A percentile compares a stretch with the other conserved stretches of the same genome.
These are phyloP conservation scores for Sebastes melanostomus DNA, from an alignment of 2,797 vertebrate species.

Conservation along the genomic window DNA sequence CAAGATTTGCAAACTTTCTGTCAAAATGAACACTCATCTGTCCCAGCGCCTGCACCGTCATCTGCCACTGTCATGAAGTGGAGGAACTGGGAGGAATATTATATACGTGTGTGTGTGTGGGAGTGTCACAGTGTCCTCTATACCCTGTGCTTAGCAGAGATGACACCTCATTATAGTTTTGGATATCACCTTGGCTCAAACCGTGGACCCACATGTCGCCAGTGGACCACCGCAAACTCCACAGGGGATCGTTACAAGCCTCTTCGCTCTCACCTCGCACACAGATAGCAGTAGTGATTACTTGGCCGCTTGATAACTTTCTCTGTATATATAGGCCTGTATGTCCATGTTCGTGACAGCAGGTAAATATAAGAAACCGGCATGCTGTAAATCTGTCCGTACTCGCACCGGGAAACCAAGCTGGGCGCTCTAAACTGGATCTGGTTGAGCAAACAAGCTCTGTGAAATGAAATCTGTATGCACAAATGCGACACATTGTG, in stretches of 20 bases:
- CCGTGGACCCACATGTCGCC: constrained; percentile 15
- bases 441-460: constrained; percentile 56
- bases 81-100: constrained; percentile 18
- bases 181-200: constrained; percentile 40
- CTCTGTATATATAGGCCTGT: not conserved
- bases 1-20: constrained; percentile 69
- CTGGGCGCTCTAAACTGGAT: constrained; percentile 39
- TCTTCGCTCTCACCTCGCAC: constrained; percentile 1
- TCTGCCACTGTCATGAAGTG: constrained; percentile 29
- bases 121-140: not conserved
- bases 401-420: not conserved
- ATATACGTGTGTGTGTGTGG: not conserved
- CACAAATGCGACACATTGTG: constrained; percentile 52
- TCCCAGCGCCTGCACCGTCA: constrained; percentile 4
- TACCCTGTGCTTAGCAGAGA: not conserved
- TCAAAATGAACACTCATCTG: constrained; percentile 46
- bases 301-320: not conserved
- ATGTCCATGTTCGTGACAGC: not conserved
- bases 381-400: constrained; percentile 11
- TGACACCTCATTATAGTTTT: constrained; percentile 58
- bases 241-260: not conserved
- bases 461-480: constrained; percentile 61
- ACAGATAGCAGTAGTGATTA: not conserved
- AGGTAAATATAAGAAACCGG: constrained; percentile 29
- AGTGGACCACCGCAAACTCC: constrained; percentile 14